phyloP scores from a whole-genome alignment of 1,140 invertebrate genomes.

The Drosophila pandora region DNA sequence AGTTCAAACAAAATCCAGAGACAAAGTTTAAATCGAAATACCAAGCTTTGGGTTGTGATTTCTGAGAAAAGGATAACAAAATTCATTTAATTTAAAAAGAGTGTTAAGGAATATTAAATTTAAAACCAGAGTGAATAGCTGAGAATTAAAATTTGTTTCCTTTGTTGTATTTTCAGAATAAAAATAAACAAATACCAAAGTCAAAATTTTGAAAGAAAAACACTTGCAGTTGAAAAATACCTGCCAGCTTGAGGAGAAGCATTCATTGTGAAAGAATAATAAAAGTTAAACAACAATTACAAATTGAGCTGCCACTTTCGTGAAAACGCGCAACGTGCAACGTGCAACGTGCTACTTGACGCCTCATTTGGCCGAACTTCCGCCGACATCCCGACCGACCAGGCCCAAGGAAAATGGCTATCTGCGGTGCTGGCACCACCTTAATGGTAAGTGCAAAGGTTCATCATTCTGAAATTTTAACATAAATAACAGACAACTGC shows the following conservation, averaged over 20 bases:
- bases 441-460: conserved; percentile 55
- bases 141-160: neutral
- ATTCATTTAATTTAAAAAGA: conserved; percentile 26
- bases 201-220: conserved; percentile 6
- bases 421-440: conserved; percentile 27
- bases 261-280: conserved; percentile 23
- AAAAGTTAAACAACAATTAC: conserved; percentile 48
- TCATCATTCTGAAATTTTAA: conserved; percentile 50
- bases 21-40: conserved; percentile 59
- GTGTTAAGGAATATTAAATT: conserved; percentile 20
- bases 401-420: conserved; percentile 56
- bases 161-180: neutral
- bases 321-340: conserved; percentile 19
- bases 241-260: neutral
- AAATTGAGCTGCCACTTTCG: conserved; percentile 57
- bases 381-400: conserved; percentile 36
- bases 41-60: conserved; percentile 36
- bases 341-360: conserved; percentile 46
- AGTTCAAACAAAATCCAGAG: conserved; percentile 64
- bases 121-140: conserved; percentile 1
- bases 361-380: conserved; percentile 62
- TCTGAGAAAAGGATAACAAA: conserved; percentile 28
- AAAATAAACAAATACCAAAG: neutral
- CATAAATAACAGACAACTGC: conserved; percentile 46
- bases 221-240: conserved; percentile 20